Conservation (phyloP, 2,888 invertebrate species). For the Antheraea assamensis region DNA sequence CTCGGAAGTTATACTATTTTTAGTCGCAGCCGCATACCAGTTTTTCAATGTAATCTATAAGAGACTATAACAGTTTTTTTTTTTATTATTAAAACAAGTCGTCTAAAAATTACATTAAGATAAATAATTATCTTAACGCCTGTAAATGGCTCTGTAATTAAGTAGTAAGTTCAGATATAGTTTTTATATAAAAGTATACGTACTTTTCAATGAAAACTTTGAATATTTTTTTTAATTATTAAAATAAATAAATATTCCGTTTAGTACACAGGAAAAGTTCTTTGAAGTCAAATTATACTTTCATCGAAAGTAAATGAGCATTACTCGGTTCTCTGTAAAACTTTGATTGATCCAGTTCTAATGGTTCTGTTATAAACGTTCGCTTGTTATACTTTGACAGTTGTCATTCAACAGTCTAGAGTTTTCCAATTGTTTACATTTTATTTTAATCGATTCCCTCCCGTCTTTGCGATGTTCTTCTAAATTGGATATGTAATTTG, state of each 20-base stretch:
- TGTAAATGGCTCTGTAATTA: neutral
- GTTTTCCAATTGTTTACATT: constrained; percentile 8
- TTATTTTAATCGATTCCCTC: neutral
- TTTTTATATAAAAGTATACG: too few relatives aligned
- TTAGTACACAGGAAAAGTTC: constrained; percentile 13
- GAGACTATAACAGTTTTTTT: neutral
- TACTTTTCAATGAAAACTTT: too few relatives aligned
- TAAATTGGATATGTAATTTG: neutral
- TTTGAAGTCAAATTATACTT: constrained; percentile 16
- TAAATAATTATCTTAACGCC: too few relatives aligned
- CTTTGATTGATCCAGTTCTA: constrained; percentile 25
- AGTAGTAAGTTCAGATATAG: too few relatives aligned
- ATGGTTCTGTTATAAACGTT: constrained; percentile 17
- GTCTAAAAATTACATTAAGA: too few relatives aligned
- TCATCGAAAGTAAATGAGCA: constrained; percentile 22
- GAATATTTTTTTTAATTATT: neutral
- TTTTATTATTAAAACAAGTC: neutral
- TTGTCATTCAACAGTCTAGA: constrained; percentile 11
- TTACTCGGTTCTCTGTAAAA: constrained; percentile 14
- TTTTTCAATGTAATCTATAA: neutral
- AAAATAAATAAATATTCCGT: neutral
- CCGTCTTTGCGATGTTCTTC: neutral
- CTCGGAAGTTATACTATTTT: neutral
- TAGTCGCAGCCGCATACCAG: neutral
- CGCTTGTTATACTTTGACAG: constrained; percentile 18